Base-by-base conservation (phyloP, 2,797 vertebrate genomes). In the Bradypodion pumilum region DNA sequence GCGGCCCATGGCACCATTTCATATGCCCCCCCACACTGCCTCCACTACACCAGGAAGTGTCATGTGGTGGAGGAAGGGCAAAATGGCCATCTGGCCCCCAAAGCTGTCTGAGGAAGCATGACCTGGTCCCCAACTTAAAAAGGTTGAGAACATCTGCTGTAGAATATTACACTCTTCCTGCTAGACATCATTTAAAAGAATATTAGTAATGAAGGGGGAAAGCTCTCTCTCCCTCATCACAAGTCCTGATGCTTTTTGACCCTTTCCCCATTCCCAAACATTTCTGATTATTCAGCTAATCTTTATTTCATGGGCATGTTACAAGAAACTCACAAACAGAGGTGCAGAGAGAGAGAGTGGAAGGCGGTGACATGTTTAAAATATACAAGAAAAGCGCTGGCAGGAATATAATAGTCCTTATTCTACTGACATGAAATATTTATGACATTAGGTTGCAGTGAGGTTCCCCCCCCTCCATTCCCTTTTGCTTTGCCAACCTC, bases 261-360 rank as follows among this genome's bases (percentile, higher is more conserved):
- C 91, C 90, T 90, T 93, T 79, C 92, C 91, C 84, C 89, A 56
- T 91, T 91, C 91, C 92, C 88, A 91, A 88, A 93, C 89, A 79
- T 88, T 93, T 90, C 27, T 89, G 92, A 92, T 92, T 92, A 93
- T 92, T 95, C 93, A 88, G 92, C 89, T 95, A 88, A 94, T 95
- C 92, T 95, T 94, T 95, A 95, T 95, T 95, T 94, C 94, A 91
- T 92, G 91, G 92, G 92, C 90, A 89, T 62, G 77, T 93, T 94
- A 92, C 86, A 91, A 89, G 94, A 85, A 90, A 93, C 92, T 83
- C 89, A 88, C 40, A 82, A 82, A 83, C 37, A 80, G 91, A 85
- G 89, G 79, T n/a, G n/a, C n/a, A n/a, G n/a, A n/a, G 52, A 35
- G 89, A 90, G 90, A 91, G 90, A 93, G 92, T 87, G 77, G 87